Conservation (phyloP, 2,113 vertebrate genomes). For the Sardina pilchardus region DNA sequence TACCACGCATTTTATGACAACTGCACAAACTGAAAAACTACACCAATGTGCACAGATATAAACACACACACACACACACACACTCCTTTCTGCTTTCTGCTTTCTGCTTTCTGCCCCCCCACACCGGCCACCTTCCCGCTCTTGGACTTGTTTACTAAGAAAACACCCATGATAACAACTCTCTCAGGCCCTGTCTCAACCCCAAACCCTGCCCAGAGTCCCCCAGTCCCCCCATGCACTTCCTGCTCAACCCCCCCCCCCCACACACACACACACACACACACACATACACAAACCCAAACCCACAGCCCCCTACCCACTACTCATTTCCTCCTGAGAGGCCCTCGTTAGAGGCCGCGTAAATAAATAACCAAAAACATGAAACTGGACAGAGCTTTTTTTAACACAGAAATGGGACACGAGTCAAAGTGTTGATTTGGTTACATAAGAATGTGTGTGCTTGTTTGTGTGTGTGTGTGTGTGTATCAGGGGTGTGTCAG, state of each 20-base stretch:
- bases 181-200: slow-evolving; percentile 28
- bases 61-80: slow-evolving; percentile 22
- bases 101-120: not conserved
- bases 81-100: slow-evolving; percentile 12
- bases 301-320: not conserved
- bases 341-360: not conserved
- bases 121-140: slow-evolving; percentile 40
- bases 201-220: slow-evolving; percentile 14
- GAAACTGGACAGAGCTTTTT: not conserved
- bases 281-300: slow-evolving; percentile 7
- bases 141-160: slow-evolving; percentile 54
- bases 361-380: not conserved
- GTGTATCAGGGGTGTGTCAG: not conserved
- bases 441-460: not conserved
- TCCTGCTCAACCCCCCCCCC: slow-evolving; percentile 55
- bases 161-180: slow-evolving; percentile 46
- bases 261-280: slow-evolving; percentile 24
- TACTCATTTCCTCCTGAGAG: slow-evolving; percentile 21
- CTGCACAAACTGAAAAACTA: too few relatives aligned
- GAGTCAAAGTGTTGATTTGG: not conserved
- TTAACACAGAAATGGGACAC: not conserved
- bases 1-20: too few relatives aligned
- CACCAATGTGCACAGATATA: too few relatives aligned
- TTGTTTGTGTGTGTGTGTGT: not conserved
- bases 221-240: slow-evolving; percentile 46